Percentiles rank a stretch among this genome's conserved stretches.
Conservation (phyloP, 2,888 invertebrate genomes). For the Nipponacmea schrenckii region DNA sequence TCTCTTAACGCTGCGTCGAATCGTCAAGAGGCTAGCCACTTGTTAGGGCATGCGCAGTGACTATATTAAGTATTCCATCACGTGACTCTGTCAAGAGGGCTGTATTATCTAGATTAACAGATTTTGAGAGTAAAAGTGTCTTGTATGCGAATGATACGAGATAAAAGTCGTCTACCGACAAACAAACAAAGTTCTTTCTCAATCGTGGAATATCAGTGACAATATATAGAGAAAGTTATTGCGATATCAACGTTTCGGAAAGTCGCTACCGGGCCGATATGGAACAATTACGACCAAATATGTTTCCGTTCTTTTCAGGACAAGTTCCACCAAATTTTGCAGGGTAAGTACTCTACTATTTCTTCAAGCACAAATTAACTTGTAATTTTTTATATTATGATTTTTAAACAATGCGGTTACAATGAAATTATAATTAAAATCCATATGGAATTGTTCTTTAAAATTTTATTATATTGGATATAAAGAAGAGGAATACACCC, state of each 20-base stretch:
- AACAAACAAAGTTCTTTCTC: not conserved
- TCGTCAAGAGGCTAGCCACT: too few relatives aligned
- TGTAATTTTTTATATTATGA: too few relatives aligned
- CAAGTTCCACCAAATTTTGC: constrained; percentile 21
- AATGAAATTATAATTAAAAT: too few relatives aligned
- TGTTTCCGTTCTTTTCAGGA: constrained; percentile 26
- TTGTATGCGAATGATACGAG: not conserved
- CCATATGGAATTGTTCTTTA: too few relatives aligned
- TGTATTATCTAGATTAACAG: not conserved
- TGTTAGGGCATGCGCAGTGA: not conserved
- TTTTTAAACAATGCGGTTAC: too few relatives aligned
- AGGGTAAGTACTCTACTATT: constrained; percentile 24
- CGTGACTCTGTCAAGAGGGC: not conserved
- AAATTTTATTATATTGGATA: too few relatives aligned
- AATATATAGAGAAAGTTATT: not conserved
- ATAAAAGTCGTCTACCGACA: not conserved
- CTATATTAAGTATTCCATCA: not conserved
- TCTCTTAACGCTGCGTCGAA: too few relatives aligned
- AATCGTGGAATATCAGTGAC: not conserved
- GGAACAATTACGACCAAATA: constrained; percentile 27
- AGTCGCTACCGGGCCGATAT: not conserved
- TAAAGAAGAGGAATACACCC: too few relatives aligned
- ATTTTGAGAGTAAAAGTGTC: not conserved
- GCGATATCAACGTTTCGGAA: not conserved
- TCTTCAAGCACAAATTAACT: too few relatives aligned